Conservation (phyloP, 2,113 vertebrate genomes). For the Colistium nudipinnis region DNA sequence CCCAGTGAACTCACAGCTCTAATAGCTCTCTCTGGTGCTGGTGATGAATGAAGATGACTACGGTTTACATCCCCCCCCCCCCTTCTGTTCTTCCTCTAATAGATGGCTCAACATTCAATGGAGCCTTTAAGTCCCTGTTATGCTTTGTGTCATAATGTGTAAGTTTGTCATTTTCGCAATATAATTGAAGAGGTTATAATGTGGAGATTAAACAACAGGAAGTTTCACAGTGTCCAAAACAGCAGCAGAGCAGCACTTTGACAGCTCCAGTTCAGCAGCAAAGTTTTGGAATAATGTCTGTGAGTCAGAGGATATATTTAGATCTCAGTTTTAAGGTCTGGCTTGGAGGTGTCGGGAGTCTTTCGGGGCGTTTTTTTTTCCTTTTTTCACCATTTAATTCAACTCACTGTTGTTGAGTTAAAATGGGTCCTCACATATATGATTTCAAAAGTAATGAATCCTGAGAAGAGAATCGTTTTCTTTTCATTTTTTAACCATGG, state of each 20-base stretch:
- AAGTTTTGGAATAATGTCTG: conserved; percentile 63
- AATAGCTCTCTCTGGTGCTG: conserved; percentile 18
- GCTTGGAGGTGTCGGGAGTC: conserved; percentile 31
- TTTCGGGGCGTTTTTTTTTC: conserved; percentile 27
- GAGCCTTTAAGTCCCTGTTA: background rate
- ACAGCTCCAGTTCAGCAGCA: conserved; percentile 37
- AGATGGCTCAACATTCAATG: conserved; percentile 11
- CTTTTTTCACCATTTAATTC: conserved; percentile 30
- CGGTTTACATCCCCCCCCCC: background rate
- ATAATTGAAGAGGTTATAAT: conserved; percentile 36
- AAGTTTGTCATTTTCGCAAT: conserved; percentile 13
- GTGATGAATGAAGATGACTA: conserved; percentile 33
- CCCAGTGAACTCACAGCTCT: conserved; percentile 8
- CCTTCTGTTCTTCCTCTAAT: background rate
- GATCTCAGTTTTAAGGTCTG: conserved; percentile 56
- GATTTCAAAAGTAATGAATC: too few relatives aligned
- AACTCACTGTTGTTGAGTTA: conserved; percentile 18
- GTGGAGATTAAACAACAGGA: conserved; percentile 47
- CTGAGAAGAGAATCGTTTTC: background rate
- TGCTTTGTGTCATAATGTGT: conserved; percentile 27
- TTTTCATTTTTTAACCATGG: background rate
- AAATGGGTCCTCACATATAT: too few relatives aligned
- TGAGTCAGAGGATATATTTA: conserved; percentile 73
- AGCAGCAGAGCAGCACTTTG: conserved; percentile 17
- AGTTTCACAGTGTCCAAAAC: conserved; percentile 28